phyloP scores from a whole-genome alignment of 2,797 vertebrate species.

The Mallotus villosus region DNA sequence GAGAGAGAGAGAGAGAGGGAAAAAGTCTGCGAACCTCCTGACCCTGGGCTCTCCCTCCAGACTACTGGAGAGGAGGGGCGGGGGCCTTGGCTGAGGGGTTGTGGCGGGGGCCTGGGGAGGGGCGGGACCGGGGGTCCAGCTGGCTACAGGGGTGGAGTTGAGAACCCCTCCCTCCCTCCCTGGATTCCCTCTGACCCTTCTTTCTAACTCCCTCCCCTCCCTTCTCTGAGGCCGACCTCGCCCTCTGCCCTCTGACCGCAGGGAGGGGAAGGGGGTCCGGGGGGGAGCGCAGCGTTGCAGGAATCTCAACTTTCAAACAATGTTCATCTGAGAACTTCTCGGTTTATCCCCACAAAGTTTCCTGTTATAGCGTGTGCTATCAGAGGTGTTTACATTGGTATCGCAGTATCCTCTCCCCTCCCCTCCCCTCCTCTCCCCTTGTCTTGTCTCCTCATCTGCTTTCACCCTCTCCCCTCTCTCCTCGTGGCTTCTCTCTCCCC shows the following conservation, averaged over 20 bases:
- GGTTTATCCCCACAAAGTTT: too few relatives aligned
- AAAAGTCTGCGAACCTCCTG: slow-evolving; percentile 1
- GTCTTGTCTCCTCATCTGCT: neutral
- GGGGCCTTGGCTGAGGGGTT: too few relatives aligned
- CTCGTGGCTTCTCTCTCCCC: too few relatives aligned
- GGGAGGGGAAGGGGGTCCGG: too few relatives aligned
- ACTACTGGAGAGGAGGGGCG: slow-evolving; percentile 1
- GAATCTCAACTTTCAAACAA: too few relatives aligned
- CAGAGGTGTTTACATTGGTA: too few relatives aligned
- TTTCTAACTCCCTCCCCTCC: slow-evolving; percentile 16
- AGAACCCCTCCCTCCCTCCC: slow-evolving; percentile 41
- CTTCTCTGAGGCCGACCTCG: neutral
- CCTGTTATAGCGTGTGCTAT: too few relatives aligned
- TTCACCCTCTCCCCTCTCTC: neutral
- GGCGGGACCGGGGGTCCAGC: slow-evolving; percentile 56
- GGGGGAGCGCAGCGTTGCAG: too few relatives aligned
- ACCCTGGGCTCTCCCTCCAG: neutral
- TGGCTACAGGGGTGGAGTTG: slow-evolving; percentile 54
- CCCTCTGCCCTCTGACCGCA: too few relatives aligned
- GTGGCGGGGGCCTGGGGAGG: slow-evolving; percentile 38
- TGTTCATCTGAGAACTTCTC: too few relatives aligned
- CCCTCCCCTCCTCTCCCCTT: neutral
- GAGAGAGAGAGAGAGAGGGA: neutral
- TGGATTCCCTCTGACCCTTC: slow-evolving; percentile 10
- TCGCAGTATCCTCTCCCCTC: too few relatives aligned